Evolutionary conservation across 2,113 vertebrate genomes (phyloP), one percentile per base, ranked within the genome.

Genomic region (Orcinus orca): DNA sequence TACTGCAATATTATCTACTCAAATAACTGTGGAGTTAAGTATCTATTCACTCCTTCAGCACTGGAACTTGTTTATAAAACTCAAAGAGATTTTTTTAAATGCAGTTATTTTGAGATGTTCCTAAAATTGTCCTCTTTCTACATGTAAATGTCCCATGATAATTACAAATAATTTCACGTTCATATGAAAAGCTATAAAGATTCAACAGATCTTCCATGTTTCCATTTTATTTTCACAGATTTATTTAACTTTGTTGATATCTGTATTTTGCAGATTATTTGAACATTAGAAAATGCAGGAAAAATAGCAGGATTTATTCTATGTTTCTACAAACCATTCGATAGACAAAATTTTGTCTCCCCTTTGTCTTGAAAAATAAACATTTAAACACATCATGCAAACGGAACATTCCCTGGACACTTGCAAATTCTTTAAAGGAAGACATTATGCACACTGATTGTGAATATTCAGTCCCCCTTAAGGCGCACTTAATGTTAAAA

Each of bases 291-390:
- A 95, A 91, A 53, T 47, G 6, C 21, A 88, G 18, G 68, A 8
- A 88, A 97, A 95, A 94, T 38, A 91, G 18, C 26, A 50, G 25
- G 41, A 33, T 79, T 96, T 90, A 88, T 63, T 93, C 92, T 92
- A 53, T 82, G 63, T 60, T 93, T 97, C 73, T 7, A 93, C n/a
- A 80, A 81, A 70, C 21, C 47, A 68, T 60, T 73, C 65, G 95
- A 68, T 85, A 97, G 63, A 71, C 90, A 98, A 98, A 97, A 76
- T 58, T 77, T 74, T 41, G 29, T 83, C 33, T 92, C 33, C 15
- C 11, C 29, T 90, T 92, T 29, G 2, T 92, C 36, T 65, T 68
- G 50, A 96, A 87, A 92, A 96, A 71, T 26, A 94, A 97, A 97
- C 95, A 91, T 83, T 93, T 70, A 93, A 94, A 74, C 26, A 84